Percentiles rank a stretch among this genome's conserved stretches.
phyloP scores from a whole-genome alignment of 2,797 vertebrate species.

The Emydoidea blandingii region DNA sequence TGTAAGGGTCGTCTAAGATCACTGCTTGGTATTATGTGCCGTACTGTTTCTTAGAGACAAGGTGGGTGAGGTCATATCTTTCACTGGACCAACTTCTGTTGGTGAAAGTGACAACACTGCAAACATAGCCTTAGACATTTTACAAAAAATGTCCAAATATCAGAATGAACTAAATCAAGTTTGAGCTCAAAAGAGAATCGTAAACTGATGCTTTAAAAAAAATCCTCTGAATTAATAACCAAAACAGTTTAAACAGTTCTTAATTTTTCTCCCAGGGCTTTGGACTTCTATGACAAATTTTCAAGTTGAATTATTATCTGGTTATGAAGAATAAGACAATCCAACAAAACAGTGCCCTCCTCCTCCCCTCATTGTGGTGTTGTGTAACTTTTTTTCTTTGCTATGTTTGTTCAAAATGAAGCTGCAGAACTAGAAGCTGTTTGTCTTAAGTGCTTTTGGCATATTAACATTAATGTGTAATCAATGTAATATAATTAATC shows the following conservation, averaged over 20 bases:
- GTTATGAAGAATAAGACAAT: neutral
- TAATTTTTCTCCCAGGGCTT: conserved; percentile 12
- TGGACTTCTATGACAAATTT: neutral
- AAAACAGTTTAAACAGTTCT: neutral
- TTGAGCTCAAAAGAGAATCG: neutral
- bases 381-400: neutral
- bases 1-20: neutral
- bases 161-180: neutral
- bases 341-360: conserved; percentile 1
- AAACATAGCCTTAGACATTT: rapidly evolving
- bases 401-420: neutral
- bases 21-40: rapidly evolving
- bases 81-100: neutral
- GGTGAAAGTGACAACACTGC: neutral
- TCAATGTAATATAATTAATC: rapidly evolving
- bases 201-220: conserved; percentile 1
- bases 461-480: rapidly evolving
- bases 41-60: rapidly evolving
- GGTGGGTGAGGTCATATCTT: neutral
- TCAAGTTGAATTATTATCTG: neutral
- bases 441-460: neutral
- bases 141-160: neutral
- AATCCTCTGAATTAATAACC: neutral
- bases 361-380: neutral
- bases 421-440: neutral